A percentile compares a stretch with the other conserved stretches of the same genome.
These are phyloP conservation scores for Haplochromis burtoni DNA, from an alignment of 2,113 vertebrate genomes.

Conservation along the genomic window DNA sequence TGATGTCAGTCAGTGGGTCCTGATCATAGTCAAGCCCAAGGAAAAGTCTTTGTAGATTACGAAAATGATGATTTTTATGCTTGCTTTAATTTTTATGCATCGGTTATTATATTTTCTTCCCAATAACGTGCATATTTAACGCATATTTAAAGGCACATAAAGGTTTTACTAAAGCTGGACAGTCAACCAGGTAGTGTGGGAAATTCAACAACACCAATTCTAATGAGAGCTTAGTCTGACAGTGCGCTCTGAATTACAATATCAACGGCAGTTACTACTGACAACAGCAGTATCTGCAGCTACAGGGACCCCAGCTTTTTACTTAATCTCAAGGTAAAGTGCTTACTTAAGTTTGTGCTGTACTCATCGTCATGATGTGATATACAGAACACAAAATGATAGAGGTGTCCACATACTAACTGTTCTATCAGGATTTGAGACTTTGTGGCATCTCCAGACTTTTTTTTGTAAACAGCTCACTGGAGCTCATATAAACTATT, in stretches of 20 bases:
- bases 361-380: not conserved
- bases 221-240: not conserved
- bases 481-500: not conserved
- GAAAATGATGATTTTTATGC: not conserved
- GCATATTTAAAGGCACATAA: not conserved
- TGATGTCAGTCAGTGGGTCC: not conserved
- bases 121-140: not conserved
- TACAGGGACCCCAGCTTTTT: not conserved
- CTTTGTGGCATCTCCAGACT: not conserved
- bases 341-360: not conserved
- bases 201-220: not conserved
- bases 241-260: not conserved
- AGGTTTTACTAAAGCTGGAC: not conserved
- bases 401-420: not conserved
- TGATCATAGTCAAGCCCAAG: not conserved
- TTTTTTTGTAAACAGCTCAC: not conserved
- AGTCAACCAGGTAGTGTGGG: not conserved
- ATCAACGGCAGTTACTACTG: not conserved
- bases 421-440: not conserved
- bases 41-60: not conserved
- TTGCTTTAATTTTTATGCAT: not conserved
- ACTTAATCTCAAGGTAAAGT: not conserved
- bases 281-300: not conserved
- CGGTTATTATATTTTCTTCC: not conserved
- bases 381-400: not conserved